phyloP scores from a whole-genome alignment of 1,140 invertebrate genomes.

The Epicauta chinensis region DNA sequence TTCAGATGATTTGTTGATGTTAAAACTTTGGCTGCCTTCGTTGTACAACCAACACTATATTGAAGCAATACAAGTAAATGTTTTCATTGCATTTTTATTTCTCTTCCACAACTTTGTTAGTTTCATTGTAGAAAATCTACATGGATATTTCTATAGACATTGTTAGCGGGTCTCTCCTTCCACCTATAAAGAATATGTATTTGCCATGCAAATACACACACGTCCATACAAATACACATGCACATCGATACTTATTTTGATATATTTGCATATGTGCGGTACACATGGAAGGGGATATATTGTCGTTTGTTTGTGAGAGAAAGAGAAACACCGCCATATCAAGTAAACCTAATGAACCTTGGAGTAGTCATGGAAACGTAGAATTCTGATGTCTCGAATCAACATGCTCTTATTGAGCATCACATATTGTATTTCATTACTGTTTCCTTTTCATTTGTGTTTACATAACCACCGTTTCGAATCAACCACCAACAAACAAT shows the following conservation, averaged over 20 bases:
- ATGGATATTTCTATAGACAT: no score
- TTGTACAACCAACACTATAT: no score
- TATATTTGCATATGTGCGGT: not conserved
- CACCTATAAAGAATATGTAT: not conserved
- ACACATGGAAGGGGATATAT: conserved; percentile 7
- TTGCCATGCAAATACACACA: conserved; percentile 10
- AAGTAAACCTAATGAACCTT: conserved; percentile 24
- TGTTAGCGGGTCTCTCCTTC: no score
- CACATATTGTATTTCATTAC: conserved; percentile 26
- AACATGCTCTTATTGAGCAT: conserved; percentile 24
- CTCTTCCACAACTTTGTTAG: no score
- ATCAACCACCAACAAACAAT: no score
- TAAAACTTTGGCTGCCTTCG: no score
- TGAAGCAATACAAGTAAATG: no score
- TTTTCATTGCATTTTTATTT: no score
- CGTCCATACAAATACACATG: no score
- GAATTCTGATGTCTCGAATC: conserved; percentile 23
- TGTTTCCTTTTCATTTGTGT: conserved; percentile 13
- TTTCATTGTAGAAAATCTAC: no score
- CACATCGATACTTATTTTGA: no score
- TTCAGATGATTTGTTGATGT: no score
- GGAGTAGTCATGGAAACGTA: conserved; percentile 20
- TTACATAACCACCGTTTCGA: conserved; percentile 8
- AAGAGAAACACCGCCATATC: conserved; percentile 12
- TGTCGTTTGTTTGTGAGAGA: conserved; percentile 3